These are phyloP conservation scores for Paracanthobrama guichenoti DNA, from an alignment of 2,113 vertebrate genomes.

Conservation along the genomic window DNA sequence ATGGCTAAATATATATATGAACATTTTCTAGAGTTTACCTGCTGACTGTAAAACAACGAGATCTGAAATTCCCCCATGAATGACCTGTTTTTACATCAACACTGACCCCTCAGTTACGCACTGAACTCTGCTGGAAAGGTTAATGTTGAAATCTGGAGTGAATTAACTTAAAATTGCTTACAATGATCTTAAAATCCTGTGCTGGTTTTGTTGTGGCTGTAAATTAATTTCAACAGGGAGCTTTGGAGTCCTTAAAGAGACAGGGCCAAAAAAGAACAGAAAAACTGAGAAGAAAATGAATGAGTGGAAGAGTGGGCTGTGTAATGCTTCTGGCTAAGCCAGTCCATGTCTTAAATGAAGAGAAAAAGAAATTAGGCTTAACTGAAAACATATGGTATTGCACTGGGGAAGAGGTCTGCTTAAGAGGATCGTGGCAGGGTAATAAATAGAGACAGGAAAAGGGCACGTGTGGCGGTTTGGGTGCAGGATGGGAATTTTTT, in stretches of 20 bases:
- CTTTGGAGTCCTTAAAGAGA: constrained; percentile 85
- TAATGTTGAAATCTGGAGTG: constrained; percentile 87
- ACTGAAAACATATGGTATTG: constrained; percentile 96
- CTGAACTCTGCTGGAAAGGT: constrained; percentile 91
- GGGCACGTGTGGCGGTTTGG: constrained; percentile 77
- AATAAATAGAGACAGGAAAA: constrained; percentile 73
- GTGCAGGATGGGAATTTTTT: constrained; percentile 66
- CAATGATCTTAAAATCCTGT: constrained; percentile 90
- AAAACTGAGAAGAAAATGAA: constrained; percentile 59
- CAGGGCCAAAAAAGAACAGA: constrained; percentile 66
- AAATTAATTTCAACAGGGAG: constrained; percentile 97
- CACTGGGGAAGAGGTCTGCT: constrained; percentile 81
- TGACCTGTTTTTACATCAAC: constrained; percentile 70
- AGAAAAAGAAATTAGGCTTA: constrained; percentile 95
- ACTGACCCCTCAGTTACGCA: constrained; percentile 82
- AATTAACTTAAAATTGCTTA: constrained; percentile 97
- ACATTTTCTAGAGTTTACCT: constrained; percentile 1
- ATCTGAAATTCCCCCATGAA: constrained; percentile 59
- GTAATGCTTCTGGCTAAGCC: constrained; percentile 90
- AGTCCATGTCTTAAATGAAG: constrained; percentile 92
- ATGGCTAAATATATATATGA: background rate
- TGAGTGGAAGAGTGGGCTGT: constrained; percentile 71
- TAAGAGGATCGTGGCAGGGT: constrained; percentile 73
- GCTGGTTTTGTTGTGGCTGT: constrained; percentile 89
- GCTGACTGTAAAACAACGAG: constrained; percentile 59